These are phyloP conservation scores for Monochamus alternatus DNA, from an alignment of 2,888 invertebrate genomes.

Conservation along the genomic window DNA sequence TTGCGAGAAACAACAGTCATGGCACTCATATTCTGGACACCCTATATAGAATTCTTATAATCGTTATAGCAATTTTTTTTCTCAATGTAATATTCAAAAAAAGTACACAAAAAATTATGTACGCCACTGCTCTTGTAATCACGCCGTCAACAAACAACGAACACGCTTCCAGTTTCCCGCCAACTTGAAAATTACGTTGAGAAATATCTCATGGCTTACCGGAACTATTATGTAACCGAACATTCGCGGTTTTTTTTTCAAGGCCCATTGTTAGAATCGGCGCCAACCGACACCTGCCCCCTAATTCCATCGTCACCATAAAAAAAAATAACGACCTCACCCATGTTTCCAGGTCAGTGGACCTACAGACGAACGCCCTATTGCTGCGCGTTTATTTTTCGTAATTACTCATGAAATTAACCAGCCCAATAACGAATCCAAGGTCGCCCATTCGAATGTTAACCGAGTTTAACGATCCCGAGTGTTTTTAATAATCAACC, in stretches of 20 bases:
- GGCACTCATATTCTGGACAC: no score
- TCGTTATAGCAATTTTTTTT: no score
- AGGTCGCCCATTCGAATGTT: slow-evolving; percentile 33
- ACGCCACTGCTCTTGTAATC: not conserved
- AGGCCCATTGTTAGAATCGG: slow-evolving; percentile 6
- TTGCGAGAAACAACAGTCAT: no score
- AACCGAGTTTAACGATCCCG: slow-evolving; percentile 48
- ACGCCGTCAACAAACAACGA: not conserved
- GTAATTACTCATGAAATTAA: slow-evolving; percentile 23
- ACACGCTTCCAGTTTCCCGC: not conserved
- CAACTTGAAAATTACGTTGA: slow-evolving; percentile 9
- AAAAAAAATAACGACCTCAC: slow-evolving; percentile 11
- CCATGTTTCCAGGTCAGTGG: slow-evolving; percentile 2
- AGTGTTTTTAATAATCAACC: slow-evolving; percentile 44
- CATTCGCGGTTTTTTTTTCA: slow-evolving; percentile 11
- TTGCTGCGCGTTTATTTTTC: slow-evolving; percentile 6
- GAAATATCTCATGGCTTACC: not conserved
- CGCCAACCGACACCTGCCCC: slow-evolving; percentile 20
- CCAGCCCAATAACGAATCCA: slow-evolving; percentile 19
- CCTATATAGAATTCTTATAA: no score
- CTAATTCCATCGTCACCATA: not conserved
- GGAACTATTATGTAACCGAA: slow-evolving; percentile 3
- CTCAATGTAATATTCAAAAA: no score
- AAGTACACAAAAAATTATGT: no score
- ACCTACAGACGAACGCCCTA: slow-evolving; percentile 5